Percentiles rank a stretch among this genome's conserved stretches.
Conservation (phyloP, 2,113 vertebrate species). For the Percopsis transmontana region DNA sequence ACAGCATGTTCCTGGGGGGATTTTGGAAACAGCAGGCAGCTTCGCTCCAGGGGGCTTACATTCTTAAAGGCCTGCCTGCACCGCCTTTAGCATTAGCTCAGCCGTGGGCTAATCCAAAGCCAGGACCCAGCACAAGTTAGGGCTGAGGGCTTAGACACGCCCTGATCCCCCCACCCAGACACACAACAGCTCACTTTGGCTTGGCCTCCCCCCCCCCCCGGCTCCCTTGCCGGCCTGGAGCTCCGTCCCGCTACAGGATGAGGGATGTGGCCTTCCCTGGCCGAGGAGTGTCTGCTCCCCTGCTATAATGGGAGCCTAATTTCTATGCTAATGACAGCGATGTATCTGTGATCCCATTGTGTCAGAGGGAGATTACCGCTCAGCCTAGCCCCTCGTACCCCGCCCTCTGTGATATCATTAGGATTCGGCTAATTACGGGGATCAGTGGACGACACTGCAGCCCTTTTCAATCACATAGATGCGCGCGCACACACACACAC, state of each 20-base stretch:
- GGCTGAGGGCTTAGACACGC: constrained; percentile 42
- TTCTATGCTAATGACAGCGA: constrained; percentile 69
- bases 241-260: constrained; percentile 6
- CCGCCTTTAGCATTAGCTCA: constrained; percentile 65
- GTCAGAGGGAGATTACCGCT: constrained; percentile 67
- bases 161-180: constrained; percentile 35
- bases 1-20: constrained; percentile 51
- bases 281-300: constrained; percentile 4
- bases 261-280: constrained; percentile 15
- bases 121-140: constrained; percentile 56
- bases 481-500: neutral
- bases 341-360: constrained; percentile 77
- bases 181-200: constrained; percentile 40
- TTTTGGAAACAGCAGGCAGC: constrained; percentile 55
- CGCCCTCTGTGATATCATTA: constrained; percentile 65
- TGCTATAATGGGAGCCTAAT: constrained; percentile 57
- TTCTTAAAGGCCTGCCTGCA: constrained; percentile 60
- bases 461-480: constrained; percentile 9
- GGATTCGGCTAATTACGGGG: constrained; percentile 63
- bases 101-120: constrained; percentile 62
- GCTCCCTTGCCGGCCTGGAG: constrained; percentile 4
- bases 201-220: constrained; percentile 15
- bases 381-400: constrained; percentile 38
- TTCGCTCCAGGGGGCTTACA: constrained; percentile 60
- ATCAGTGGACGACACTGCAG: constrained; percentile 36